These are phyloP conservation scores for Lucifuga dentata DNA, from an alignment of 2,113 vertebrate species.

Conservation along the genomic window DNA sequence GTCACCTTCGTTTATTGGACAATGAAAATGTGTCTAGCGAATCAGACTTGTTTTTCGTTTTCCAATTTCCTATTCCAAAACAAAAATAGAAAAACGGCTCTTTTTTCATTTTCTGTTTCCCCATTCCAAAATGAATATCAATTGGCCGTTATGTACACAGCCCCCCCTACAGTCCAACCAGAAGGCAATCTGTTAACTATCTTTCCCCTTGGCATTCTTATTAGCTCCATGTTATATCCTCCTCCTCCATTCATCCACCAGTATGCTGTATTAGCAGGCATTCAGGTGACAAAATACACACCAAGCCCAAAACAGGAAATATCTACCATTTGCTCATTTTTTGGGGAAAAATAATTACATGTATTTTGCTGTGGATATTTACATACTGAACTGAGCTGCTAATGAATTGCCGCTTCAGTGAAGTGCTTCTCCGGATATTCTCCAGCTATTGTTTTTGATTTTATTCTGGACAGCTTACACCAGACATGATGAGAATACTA, in stretches of 20 bases:
- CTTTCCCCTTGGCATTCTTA: constrained; percentile 20
- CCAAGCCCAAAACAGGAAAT: constrained; percentile 19
- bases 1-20: no score
- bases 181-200: constrained; percentile 10
- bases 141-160: no score
- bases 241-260: constrained; percentile 23
- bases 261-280: constrained; percentile 21
- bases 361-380: constrained; percentile 8
- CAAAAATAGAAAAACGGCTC: no score
- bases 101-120: no score
- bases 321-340: constrained; percentile 39
- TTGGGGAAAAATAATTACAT: constrained; percentile 23
- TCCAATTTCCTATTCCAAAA: no score
- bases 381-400: no score
- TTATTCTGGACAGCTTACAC: constrained; percentile 20
- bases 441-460: constrained; percentile 4
- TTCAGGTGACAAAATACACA: constrained; percentile 33
- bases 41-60: no score
- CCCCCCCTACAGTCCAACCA: no score
- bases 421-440: constrained; percentile 12
- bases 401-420: constrained; percentile 31
- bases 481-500: constrained; percentile 42
- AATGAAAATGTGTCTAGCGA: no score
- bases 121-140: no score
- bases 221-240: constrained; percentile 32